Base-by-base conservation (phyloP, 2,888 invertebrate genomes). In the Lasiommata megera region DNA sequence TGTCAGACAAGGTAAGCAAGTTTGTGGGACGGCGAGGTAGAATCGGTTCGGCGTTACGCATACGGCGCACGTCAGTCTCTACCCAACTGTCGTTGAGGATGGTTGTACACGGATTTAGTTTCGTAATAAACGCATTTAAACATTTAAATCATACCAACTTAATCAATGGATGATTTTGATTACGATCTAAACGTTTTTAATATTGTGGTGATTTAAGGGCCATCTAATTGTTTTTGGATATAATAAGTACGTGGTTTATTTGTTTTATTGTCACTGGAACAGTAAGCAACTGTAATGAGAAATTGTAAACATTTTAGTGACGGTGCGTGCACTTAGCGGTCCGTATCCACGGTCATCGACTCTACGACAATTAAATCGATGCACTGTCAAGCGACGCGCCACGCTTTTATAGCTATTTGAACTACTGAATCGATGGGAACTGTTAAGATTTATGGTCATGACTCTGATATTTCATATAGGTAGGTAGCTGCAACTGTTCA, bases 1-100 rank as follows among this genome's bases (percentile, higher is more conserved):
- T 74, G 82, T 68, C 70, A 82, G 86, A 88, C 82, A 88, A 88
- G 86, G 88, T 71, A 78, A 82, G 87, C 83, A 77, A 81, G 81
- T 77, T 72, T 72, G 73, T 71, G 67, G 70, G 70, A 66, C 60
- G 68, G 66, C 58, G 67, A 65, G 64, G 70, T 61, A 53, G 52
- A 60, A 53, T 54, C 61, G 46, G 50, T 38, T 54, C 57, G 54
- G 53, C 59, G 41, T 58, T 60, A 40, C 29, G 54, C 51, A 58
- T 57, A 55, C 55, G 55, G 52, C 57, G 56, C 58, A 59, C 66
- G 64, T 64, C 68, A 69, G 69, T 71, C 65, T 66, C 62, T 58
- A 58, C 63, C 60, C 56, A 52, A 64, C 66, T 62, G 67, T 61
- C 67, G 61, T 54, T 51, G 57, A 58, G 63, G 60, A 56, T 63